A percentile compares a stretch with the other conserved stretches of the same genome.
Conservation (phyloP, 2,888 invertebrate species). For the Scaptomyza tumidula region DNA sequence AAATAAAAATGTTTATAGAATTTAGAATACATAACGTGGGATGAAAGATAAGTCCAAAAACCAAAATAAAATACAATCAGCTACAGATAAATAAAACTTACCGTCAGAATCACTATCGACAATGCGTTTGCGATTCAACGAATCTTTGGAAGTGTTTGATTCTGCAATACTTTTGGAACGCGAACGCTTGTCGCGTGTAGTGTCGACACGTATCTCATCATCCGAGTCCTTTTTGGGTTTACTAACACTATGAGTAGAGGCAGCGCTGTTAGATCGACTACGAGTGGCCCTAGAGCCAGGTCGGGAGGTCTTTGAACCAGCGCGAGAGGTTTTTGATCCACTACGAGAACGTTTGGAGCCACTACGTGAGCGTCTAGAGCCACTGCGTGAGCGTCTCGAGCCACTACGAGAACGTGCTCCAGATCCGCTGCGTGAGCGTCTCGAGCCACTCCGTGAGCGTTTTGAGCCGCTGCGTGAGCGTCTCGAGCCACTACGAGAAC, state of each 20-base stretch:
- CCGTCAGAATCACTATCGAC: slow-evolving; percentile 87
- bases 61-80: background rate
- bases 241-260: slow-evolving; percentile 32
- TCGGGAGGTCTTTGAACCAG: slow-evolving; percentile 46
- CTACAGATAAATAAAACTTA: slow-evolving; percentile 50
- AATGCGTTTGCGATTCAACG: slow-evolving; percentile 57
- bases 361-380: slow-evolving; percentile 65
- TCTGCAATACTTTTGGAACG: slow-evolving; percentile 50
- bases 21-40: no score
- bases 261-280: slow-evolving; percentile 53
- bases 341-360: slow-evolving; percentile 45
- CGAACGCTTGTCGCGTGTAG: slow-evolving; percentile 37
- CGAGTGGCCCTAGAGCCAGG: slow-evolving; percentile 60
- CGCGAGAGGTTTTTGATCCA: slow-evolving; percentile 42
- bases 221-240: slow-evolving; percentile 32
- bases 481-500: slow-evolving; percentile 71
- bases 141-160: slow-evolving; percentile 47
- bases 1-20: background rate
- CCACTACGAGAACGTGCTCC: no score
- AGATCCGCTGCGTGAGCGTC: slow-evolving; percentile 73
- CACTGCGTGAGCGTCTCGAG: slow-evolving; percentile 54
- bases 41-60: background rate
- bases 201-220: background rate
- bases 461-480: slow-evolving; percentile 68
- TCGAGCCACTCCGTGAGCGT: slow-evolving; percentile 68